Evolutionary conservation across 1,140 invertebrate species (phyloP).

Genomic region (Bursaphelenchus mucronatus): DNA sequence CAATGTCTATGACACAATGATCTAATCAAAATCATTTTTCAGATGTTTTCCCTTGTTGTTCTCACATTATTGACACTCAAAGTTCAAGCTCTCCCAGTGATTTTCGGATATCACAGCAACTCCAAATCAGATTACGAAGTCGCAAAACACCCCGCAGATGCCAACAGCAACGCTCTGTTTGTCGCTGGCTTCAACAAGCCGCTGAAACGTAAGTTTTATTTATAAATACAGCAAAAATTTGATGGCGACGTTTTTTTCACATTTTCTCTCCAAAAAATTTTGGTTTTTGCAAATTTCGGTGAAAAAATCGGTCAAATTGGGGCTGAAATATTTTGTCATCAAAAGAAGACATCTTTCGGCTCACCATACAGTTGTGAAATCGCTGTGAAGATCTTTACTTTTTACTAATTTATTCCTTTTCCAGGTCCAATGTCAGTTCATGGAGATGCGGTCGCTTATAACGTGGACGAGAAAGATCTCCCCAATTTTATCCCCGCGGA

Average conservation of each 20-base stretch:
- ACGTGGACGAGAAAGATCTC: not conserved
- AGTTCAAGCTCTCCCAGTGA: conserved; percentile 15
- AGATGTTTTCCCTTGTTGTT: not conserved
- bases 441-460: conserved; percentile 12
- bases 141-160: not conserved
- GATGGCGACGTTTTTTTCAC: too few species aligned
- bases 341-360: too few species aligned
- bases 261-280: conserved; percentile 1
- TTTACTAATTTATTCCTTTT: too few species aligned
- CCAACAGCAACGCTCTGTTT: conserved; percentile 11
- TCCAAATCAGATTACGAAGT: conserved; percentile 7
- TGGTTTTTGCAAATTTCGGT: not conserved
- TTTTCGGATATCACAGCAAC: conserved; percentile 12
- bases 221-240: not conserved
- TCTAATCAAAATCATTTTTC: not conserved
- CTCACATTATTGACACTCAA: not conserved
- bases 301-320: too few species aligned
- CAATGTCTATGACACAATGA: too few species aligned
- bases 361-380: not conserved
- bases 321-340: too few species aligned
- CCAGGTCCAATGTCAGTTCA: too few species aligned
- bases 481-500: conserved; percentile 5
- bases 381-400: not conserved
- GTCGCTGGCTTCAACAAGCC: conserved; percentile 11
- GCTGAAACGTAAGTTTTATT: conserved; percentile 10